Evolutionary conservation across 2,888 invertebrate species (phyloP).

Genomic region (Xestia ashworthii): DNA sequence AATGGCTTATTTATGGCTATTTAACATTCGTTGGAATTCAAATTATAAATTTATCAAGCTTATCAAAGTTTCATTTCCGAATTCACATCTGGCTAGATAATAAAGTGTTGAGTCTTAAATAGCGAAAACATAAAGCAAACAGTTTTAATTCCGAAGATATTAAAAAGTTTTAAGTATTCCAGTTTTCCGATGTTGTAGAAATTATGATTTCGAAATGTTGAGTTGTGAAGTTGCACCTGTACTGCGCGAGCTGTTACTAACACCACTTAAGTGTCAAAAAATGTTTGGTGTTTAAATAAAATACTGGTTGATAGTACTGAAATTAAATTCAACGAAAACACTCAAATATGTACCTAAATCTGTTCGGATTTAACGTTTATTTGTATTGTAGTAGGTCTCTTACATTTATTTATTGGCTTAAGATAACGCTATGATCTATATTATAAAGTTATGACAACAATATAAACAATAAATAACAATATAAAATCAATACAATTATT

Average conservation of each 20-base stretch:
- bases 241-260: slow-evolving; percentile 39
- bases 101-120: slow-evolving; percentile 45
- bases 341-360: not conserved
- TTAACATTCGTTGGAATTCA: slow-evolving; percentile 26
- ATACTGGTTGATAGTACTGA: slow-evolving; percentile 16
- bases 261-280: slow-evolving; percentile 59
- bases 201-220: slow-evolving; percentile 53
- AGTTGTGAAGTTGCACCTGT: slow-evolving; percentile 58
- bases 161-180: slow-evolving; percentile 57
- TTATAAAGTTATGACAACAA: not conserved
- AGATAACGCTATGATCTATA: not conserved
- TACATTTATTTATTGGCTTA: not conserved
- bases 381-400: not conserved
- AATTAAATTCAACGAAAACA: slow-evolving; percentile 19
- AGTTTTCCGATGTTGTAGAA: slow-evolving; percentile 60
- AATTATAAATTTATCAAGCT: slow-evolving; percentile 10
- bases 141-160: slow-evolving; percentile 51
- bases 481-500: not conserved
- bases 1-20: slow-evolving; percentile 26
- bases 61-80: slow-evolving; percentile 1
- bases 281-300: slow-evolving; percentile 50
- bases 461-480: not conserved
- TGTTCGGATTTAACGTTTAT: slow-evolving; percentile 11
- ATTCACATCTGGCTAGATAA: slow-evolving; percentile 45
- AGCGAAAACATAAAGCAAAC: slow-evolving; percentile 39